Percentiles rank a stretch among this genome's conserved stretches.
phyloP scores from a whole-genome alignment of 1,140 invertebrate genomes.

The Gonatopus flavifemur region DNA sequence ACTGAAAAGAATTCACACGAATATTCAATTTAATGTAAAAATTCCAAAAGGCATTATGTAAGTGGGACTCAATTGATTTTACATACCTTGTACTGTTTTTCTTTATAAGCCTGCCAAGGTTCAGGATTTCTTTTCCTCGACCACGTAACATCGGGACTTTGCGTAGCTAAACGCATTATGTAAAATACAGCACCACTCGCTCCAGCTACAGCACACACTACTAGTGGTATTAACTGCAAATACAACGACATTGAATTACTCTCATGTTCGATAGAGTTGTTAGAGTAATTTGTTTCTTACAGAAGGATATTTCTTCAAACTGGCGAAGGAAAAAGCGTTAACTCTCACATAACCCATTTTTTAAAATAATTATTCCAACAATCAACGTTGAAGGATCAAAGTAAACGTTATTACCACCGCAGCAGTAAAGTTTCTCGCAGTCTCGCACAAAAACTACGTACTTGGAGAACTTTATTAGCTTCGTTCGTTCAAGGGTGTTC shows the following conservation, averaged over 20 bases:
- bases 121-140: conserved; percentile 69
- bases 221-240: conserved; percentile 75
- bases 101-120: conserved; percentile 76
- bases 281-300: conserved; percentile 52
- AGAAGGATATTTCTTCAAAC: conserved; percentile 66
- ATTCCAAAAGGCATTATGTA: neutral
- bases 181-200: conserved; percentile 64
- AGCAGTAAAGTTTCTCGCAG: too few relatives aligned
- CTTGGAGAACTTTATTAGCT: too few relatives aligned
- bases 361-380: too few relatives aligned
- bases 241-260: conserved; percentile 14
- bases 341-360: too few relatives aligned
- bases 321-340: conserved; percentile 57
- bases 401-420: too few relatives aligned
- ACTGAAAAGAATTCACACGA: conserved; percentile 57
- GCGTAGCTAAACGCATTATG: conserved; percentile 67
- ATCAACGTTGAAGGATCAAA: too few relatives aligned
- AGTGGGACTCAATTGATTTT: conserved; percentile 3
- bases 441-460: too few relatives aligned
- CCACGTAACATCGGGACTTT: conserved; percentile 81
- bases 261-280: neutral
- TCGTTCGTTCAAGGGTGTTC: too few relatives aligned
- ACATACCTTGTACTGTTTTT: conserved; percentile 80
- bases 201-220: conserved; percentile 70
- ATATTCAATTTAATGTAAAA: neutral